Evolutionary conservation across 2,888 invertebrate genomes (phyloP), one percentile per base, ranked within the genome.

Genomic region (Parochlus steinenii): DNA sequence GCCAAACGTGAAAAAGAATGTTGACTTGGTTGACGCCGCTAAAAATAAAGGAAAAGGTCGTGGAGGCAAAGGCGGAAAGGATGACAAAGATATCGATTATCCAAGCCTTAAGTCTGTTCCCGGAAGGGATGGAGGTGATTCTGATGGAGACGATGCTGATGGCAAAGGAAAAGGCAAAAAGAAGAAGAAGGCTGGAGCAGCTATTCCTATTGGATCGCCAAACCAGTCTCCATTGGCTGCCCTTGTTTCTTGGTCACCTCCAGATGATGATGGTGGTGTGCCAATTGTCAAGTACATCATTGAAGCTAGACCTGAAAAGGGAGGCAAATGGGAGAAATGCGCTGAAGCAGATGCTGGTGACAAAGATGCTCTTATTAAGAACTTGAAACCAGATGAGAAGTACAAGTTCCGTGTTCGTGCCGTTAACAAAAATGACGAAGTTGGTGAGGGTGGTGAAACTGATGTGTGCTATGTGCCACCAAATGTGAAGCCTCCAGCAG

Each of bases 361-460:
- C 41, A 67, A 70, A 18, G 69, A 65, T 28, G 82, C 73, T 53
- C 85, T 87, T 54, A 85, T 89, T 19, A 78, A 82, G 49, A 89
- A 87, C 48, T 70, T 95, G 12, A 65, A 74, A 38, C 80, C 82
- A 14, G 90, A 87, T 60, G 90, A 87, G 53, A 85, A 87, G 50
- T 95, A 95, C 64, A 90, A 87, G 64, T 93, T 93, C 65, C 72
- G 98, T 31, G 97, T 99, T 0, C 81, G 83, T 50, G 95, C 98
- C 14, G 92, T 97, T 34, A 98, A 98, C 60, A 87, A 90, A 54
- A 93, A 97, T 58, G 98, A 98, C 11, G 92, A 92, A 58, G 97
- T 97, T 31, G 69, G 93, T 42, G 93, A 93, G 31, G 69, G 83
- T 34, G 90, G 92, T 52, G 92, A 93, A 55, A 90, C 92, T 29